Evolutionary conservation across 2,113 vertebrate species (phyloP).

Genomic region (Amia ocellicauda): DNA sequence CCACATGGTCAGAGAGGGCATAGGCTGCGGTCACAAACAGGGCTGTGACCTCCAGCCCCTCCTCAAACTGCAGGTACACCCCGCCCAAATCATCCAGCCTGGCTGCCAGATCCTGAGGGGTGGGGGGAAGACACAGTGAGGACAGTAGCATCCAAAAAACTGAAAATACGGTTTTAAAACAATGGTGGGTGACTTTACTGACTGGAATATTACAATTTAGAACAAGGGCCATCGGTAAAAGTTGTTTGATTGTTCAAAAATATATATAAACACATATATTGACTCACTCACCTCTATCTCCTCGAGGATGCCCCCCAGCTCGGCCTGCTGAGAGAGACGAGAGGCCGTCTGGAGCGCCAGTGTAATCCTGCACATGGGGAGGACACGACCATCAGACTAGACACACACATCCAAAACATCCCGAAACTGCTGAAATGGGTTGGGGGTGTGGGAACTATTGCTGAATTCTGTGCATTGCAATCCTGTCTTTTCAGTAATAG

Average conservation of each 20-base stretch:
- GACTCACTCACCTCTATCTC: constrained; percentile 93
- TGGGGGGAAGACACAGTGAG: constrained; percentile 12
- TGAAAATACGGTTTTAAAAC: not conserved
- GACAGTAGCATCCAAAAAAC: not conserved
- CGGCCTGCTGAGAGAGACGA: constrained; percentile 87
- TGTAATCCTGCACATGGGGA: constrained; percentile 71
- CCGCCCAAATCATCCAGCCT: constrained; percentile 95
- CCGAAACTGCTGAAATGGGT: too few relatives aligned
- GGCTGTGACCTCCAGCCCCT: constrained; percentile 91
- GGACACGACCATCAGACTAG: not conserved
- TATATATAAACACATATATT: too few relatives aligned
- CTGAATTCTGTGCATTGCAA: too few relatives aligned
- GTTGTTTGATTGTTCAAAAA: too few relatives aligned
- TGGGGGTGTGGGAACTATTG: too few relatives aligned
- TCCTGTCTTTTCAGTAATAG: too few relatives aligned
- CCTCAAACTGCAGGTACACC: constrained; percentile 95
- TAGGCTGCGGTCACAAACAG: constrained; percentile 91
- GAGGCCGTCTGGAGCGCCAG: constrained; percentile 86
- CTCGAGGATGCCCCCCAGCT: constrained; percentile 86
- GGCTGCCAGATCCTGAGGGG: constrained; percentile 84
- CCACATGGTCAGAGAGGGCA: constrained; percentile 86
- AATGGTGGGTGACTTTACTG: too few relatives aligned
- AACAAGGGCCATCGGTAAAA: too few relatives aligned
- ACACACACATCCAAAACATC: too few relatives aligned
- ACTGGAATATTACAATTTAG: too few relatives aligned